Evolutionary conservation across 1,140 invertebrate species (phyloP), one percentile per base, ranked within the genome.

Genomic region (Agrilus planipennis): DNA sequence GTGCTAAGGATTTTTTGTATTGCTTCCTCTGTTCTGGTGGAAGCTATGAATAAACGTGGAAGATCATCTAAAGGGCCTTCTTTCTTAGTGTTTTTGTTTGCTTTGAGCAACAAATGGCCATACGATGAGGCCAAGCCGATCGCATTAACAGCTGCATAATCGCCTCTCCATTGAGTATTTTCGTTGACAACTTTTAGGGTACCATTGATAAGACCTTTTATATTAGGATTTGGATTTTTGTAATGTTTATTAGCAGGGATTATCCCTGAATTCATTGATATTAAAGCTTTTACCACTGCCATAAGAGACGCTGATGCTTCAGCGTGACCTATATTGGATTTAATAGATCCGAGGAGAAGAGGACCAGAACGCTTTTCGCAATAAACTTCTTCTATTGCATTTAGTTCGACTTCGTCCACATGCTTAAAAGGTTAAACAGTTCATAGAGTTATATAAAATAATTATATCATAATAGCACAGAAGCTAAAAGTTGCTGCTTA

Each of bases 221-320:
- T 76, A 28, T 82, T 75, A 25, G 77, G 67, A 41, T 71, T 81
- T 2, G 82, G 77, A 2, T 51, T 64, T 3, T 74, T 68, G 51
- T 70, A 85, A 54, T 89, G 77, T 1, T 88, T 61, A 60, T 84
- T 88, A 2, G 80, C 73, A 7, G 81, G 79, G 35, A 89, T 76
- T 0, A 65, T 46, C 15, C 71, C 71, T 11, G 65, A 64, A 59
- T 86, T 77, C 71, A 84, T 81, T 1, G 77, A 71, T 39, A 87
- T 69, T 4, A 87, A 44, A 1, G 73, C 59, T 65, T 71, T 51
- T 0, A 49, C 58, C 7, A 63, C 34, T 18, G 63, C 44, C 36
- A 61, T 51, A 21, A 81, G 47, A 23, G 70, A 68, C 53, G 80
- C 77, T 2, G 74, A 73, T 17, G 80, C 71, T 59, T 84, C 81